Base-by-base conservation (phyloP, 2,888 invertebrate species). In the Lepidocyrtoides sp. region DNA sequence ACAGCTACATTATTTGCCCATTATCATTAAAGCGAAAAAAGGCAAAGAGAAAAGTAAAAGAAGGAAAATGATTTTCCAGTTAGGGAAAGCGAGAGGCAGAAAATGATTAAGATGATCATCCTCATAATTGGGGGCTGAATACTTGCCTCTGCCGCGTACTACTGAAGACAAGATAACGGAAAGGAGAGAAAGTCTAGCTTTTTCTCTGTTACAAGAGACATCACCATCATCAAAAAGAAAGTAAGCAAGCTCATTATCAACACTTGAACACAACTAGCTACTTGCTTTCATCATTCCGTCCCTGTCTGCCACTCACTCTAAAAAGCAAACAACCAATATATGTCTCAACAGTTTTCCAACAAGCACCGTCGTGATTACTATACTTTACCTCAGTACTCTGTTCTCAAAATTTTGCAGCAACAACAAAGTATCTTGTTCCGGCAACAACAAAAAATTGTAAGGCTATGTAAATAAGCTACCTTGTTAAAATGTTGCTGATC, bases 221-320 rank as follows among this genome's bases (percentile, higher is more conserved):
- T 23, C 51, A 79, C 32, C 79, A 54, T 79, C 20, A 48, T 29
- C 3, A 32, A 23, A 8, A 63, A 63, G 23, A 14, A 69, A 60
- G 17, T 63, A 57, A 60, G 8, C 82, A 41, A 57, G 54, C 79
- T 51, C 79, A 79, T 79, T 79, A 79, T 79, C 54, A 54, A 26
- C 79, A 79, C 57, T 54, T 44, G 54, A 32, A 57, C 51, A 32
- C 54, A 44, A n/a, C n/a, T 3, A 17, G n/a, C 17, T 1, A n/a
- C 51, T 17, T 51, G 3, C 17, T n/a, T 51, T 5, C 14, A n/a
- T n/a, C n/a, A n/a, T n/a, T n/a, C n/a, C n/a, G n/a, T n/a, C n/a
- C 48, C 2, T 17, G 2, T 51, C 1, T 51, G 5, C n/a, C 5
- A 41, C 41, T 41, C 51, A n/a, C n/a, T n/a, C 51, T 2, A 51